Conservation (phyloP, 1,140 invertebrate genomes). For the Arion vulgaris region DNA sequence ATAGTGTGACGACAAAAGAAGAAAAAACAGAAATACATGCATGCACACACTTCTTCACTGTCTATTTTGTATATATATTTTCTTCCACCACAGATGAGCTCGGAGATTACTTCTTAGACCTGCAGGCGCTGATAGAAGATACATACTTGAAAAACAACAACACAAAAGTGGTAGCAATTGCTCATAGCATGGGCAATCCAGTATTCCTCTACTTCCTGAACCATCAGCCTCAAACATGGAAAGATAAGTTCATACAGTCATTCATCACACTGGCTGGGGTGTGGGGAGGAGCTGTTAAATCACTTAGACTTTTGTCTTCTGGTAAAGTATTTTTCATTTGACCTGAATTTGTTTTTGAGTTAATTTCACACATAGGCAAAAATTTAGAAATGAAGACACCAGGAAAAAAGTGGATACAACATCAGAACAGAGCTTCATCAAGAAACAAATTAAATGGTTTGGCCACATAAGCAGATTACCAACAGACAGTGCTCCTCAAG, state of each 20-base stretch:
- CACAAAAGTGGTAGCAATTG: conserved; percentile 83
- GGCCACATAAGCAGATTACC: too few relatives aligned
- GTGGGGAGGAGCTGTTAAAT: conserved; percentile 95
- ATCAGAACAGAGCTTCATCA: too few relatives aligned
- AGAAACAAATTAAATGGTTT: too few relatives aligned
- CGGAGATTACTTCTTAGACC: conserved; percentile 83
- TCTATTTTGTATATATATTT: too few relatives aligned
- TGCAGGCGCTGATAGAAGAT: conserved; percentile 88
- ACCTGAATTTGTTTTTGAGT: too few relatives aligned
- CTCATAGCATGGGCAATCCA: conserved; percentile 94
- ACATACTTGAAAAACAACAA: conserved; percentile 87
- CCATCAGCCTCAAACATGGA: conserved; percentile 86
- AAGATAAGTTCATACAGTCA: conserved; percentile 88
- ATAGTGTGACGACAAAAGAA: too few relatives aligned
- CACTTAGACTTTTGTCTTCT: conserved; percentile 93
- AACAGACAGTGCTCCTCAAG: too few relatives aligned
- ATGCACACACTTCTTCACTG: too few relatives aligned
- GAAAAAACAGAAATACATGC: too few relatives aligned
- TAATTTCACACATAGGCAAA: too few relatives aligned
- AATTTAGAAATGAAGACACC: too few relatives aligned
- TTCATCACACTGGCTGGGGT: conserved; percentile 90
- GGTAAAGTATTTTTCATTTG: conserved; percentile 75
- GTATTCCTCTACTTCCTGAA: conserved; percentile 90
- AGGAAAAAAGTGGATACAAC: too few relatives aligned
- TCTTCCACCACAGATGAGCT: conserved; percentile 84